Percentiles rank a stretch among this genome's conserved stretches.
These are phyloP conservation scores for Nansenia antarctica DNA, from an alignment of 2,113 vertebrate genomes.

Conservation along the genomic window DNA sequence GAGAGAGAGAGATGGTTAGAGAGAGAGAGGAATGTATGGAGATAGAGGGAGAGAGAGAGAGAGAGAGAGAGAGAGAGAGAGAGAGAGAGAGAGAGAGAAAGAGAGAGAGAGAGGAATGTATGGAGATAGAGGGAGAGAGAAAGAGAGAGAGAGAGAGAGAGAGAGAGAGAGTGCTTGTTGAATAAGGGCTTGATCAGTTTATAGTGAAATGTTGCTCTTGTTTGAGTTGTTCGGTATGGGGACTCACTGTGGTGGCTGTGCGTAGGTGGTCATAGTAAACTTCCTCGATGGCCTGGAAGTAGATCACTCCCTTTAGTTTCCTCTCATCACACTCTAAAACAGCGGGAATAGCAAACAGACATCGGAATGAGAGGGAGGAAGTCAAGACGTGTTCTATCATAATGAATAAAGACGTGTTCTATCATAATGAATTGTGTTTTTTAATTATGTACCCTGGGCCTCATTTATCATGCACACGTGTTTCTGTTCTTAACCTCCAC, in stretches of 20 bases:
- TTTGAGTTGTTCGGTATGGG: background rate
- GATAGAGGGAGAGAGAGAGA: conserved; percentile 82
- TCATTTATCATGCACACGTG: too few relatives aligned
- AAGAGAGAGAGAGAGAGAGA: background rate
- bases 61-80: background rate
- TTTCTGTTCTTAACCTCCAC: too few relatives aligned
- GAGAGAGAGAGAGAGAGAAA: background rate
- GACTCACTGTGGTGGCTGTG: conserved; percentile 85
- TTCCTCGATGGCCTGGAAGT: conserved; percentile 97
- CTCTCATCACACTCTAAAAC: conserved; percentile 89
- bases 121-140: too few relatives aligned
- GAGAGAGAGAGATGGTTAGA: background rate
- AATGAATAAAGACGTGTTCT: too few relatives aligned
- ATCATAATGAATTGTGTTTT: too few relatives aligned
- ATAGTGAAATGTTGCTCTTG: background rate
- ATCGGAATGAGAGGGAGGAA: background rate
- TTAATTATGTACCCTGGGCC: too few relatives aligned
- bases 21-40: too few relatives aligned
- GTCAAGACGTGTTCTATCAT: too few relatives aligned
- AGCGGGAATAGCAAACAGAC: background rate
- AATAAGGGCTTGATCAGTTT: too few relatives aligned
- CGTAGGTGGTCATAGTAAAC: conserved; percentile 96
- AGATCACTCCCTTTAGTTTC: conserved; percentile 96
- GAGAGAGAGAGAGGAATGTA: background rate
- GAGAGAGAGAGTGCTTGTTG: background rate